These are phyloP conservation scores for Hemicentrotus pulcherrimus DNA, from an alignment of 35 echinoderm and acorn worm genomes.

Conservation along the genomic window DNA sequence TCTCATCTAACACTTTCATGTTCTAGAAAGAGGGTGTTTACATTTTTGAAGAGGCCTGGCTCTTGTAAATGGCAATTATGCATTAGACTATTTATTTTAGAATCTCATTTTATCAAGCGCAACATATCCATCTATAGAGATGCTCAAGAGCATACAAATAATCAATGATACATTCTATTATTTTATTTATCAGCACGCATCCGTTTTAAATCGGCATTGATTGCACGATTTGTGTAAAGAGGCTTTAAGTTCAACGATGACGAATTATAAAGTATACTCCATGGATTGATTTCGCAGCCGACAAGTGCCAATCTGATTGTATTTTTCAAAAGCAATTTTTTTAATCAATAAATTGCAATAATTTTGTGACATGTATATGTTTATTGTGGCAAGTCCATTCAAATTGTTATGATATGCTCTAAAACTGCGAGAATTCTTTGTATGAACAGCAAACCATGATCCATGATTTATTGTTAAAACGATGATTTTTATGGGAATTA, in stretches of 20 bases:
- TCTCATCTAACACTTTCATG: background rate
- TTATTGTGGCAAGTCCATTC: no score
- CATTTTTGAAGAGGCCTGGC: background rate
- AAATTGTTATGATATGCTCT: no score
- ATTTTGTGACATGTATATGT: no score
- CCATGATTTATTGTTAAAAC: no score
- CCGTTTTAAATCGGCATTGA: background rate
- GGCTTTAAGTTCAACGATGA: background rate
- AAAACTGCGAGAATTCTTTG: no score
- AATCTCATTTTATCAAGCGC: background rate
- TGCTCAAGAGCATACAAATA: no score
- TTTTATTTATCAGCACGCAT: background rate
- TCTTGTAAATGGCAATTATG: background rate
- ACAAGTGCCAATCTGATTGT: no score
- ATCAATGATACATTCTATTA: background rate
- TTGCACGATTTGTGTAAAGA: background rate
- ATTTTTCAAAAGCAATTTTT: no score
- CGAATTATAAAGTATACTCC: background rate
- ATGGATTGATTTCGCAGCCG: background rate
- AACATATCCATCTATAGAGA: no score
- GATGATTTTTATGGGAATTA: no score
- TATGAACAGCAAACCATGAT: no score
- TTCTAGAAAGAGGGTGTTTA: background rate
- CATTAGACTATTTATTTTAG: background rate
- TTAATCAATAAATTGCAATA: no score